These are phyloP conservation scores for Rhinogobius similis DNA, from an alignment of 2,113 vertebrate genomes.

Conservation along the genomic window DNA sequence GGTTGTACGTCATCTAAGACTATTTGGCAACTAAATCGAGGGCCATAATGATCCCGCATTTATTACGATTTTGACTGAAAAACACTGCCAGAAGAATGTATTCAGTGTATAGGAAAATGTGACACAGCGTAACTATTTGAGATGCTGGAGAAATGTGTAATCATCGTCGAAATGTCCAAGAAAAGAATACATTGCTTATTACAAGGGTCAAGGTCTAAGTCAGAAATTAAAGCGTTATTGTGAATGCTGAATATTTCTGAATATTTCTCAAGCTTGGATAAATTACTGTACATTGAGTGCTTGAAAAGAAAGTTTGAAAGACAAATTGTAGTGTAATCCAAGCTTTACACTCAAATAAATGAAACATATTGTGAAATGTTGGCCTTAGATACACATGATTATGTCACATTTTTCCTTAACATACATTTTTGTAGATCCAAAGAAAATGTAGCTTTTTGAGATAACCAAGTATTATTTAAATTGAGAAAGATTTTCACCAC, in stretches of 20 bases:
- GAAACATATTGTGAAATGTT: too few relatives aligned
- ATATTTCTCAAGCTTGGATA: background rate
- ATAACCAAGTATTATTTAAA: too few relatives aligned
- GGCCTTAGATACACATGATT: too few relatives aligned
- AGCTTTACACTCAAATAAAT: too few relatives aligned
- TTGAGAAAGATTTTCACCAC: too few relatives aligned
- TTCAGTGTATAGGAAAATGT: background rate
- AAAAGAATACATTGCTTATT: background rate
- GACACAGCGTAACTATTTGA: background rate
- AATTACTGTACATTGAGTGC: too few relatives aligned
- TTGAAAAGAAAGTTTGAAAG: too few relatives aligned
- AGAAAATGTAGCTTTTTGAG: too few relatives aligned
- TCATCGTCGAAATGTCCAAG: background rate
- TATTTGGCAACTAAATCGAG: slow-evolving; percentile 48
- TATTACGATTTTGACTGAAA: slow-evolving; percentile 51
- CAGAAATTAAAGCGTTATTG: background rate
- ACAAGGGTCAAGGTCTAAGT: background rate
- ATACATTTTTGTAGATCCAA: too few relatives aligned
- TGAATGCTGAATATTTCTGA: background rate
- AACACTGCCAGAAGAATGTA: slow-evolving; percentile 42
- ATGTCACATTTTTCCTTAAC: too few relatives aligned
- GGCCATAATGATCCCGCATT: slow-evolving; percentile 66
- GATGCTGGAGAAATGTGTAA: background rate
- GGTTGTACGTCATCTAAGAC: slow-evolving; percentile 61
- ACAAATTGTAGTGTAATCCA: too few relatives aligned